Conservation (phyloP, 2,888 invertebrate species). For the Villa cingulata region DNA sequence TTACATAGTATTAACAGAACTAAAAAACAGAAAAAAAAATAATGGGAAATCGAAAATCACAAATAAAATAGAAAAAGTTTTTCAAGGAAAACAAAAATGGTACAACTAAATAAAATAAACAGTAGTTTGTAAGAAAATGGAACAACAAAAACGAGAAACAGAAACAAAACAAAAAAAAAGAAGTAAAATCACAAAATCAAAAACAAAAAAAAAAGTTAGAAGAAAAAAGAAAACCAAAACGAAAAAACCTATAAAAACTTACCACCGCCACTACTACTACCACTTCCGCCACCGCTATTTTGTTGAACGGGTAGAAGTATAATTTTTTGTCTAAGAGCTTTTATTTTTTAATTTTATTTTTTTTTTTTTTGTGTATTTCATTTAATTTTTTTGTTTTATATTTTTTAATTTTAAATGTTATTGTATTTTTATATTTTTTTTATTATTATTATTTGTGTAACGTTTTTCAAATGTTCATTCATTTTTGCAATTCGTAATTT, state of each 20-base stretch:
- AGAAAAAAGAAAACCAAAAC: background rate
- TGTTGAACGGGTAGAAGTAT: slow-evolving; percentile 30
- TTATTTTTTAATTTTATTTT: slow-evolving; percentile 7
- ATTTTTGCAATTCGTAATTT: too few species aligned
- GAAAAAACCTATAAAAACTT: slow-evolving; percentile 18
- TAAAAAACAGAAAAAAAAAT: too few species aligned
- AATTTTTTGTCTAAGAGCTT: slow-evolving; percentile 33
- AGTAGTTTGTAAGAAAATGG: background rate
- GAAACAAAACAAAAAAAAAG: background rate
- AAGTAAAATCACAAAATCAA: background rate
- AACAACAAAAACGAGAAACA: background rate
- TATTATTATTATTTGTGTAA: too few species aligned
- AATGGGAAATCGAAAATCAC: too few species aligned
- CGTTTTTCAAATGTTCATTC: too few species aligned
- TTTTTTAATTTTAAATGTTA: background rate
- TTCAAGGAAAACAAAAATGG: too few species aligned
- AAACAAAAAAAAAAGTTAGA: background rate
- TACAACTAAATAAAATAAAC: background rate
- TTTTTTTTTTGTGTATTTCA: slow-evolving; percentile 4
- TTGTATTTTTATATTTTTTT: background rate
- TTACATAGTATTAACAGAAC: too few species aligned
- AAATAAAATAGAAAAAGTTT: too few species aligned
- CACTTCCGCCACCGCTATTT: background rate
- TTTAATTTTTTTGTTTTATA: background rate
- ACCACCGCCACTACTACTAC: slow-evolving; percentile 20